These are phyloP conservation scores for Ifrita kowaldi DNA, from an alignment of 2,113 vertebrate species.

Conservation along the genomic window DNA sequence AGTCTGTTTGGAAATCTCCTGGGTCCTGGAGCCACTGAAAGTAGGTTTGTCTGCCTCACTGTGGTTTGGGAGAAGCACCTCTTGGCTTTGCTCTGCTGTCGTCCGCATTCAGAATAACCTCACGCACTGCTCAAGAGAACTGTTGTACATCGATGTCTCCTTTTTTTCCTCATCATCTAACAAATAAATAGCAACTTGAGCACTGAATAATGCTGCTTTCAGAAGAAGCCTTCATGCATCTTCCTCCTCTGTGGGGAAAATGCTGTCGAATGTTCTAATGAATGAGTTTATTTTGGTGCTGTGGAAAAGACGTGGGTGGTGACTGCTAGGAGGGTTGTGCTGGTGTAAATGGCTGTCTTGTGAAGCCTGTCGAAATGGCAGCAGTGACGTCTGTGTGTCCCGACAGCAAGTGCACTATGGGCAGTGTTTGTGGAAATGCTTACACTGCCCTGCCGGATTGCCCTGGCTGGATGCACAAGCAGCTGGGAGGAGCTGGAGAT, in stretches of 20 bases:
- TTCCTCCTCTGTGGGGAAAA: neutral
- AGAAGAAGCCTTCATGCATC: neutral
- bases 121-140: neutral
- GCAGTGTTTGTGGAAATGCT: neutral
- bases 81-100: accelerated
- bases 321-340: neutral
- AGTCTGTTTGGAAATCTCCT: neutral
- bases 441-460: accelerated
- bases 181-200: neutral
- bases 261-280: neutral
- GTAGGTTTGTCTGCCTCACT: accelerated
- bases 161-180: neutral
- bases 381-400: neutral
- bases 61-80: neutral
- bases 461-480: accelerated
- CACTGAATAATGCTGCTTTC: neutral
- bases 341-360: conserved; percentile 13
- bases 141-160: neutral
- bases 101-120: accelerated
- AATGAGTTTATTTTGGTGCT: conserved; percentile 37
- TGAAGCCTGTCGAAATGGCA: neutral
- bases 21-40: neutral
- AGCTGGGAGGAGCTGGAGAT: neutral
- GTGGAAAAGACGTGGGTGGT: neutral
- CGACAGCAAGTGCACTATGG: neutral